phyloP scores from a whole-genome alignment of 2,797 vertebrate genomes.

The Caiman crocodilus region DNA sequence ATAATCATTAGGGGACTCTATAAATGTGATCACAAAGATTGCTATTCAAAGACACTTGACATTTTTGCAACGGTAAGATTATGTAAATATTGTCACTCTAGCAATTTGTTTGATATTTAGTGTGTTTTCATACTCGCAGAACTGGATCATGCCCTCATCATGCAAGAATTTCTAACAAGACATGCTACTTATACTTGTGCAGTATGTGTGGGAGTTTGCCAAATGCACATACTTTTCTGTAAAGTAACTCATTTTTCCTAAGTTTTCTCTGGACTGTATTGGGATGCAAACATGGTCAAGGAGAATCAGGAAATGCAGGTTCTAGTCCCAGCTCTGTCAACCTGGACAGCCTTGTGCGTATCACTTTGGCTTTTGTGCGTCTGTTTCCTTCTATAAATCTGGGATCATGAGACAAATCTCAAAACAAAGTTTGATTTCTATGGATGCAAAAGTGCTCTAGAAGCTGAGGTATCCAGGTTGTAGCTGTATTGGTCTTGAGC shows the following conservation, averaged over 20 bases:
- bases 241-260: neutral
- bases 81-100: slow-evolving; percentile 27
- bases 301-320: neutral
- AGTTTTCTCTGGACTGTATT: neutral
- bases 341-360: neutral
- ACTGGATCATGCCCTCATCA: neutral
- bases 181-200: neutral
- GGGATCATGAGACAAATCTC: neutral
- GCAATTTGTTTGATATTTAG: neutral
- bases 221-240: neutral
- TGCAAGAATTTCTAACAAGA: neutral
- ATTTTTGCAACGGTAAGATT: neutral
- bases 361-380: neutral
- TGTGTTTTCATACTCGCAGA: neutral
- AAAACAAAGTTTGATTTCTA: neutral
- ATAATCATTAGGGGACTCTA: neutral
- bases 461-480: neutral
- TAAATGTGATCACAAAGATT: neutral
- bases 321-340: neutral
- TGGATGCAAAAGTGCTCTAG: neutral
- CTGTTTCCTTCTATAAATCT: neutral
- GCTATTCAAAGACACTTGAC: neutral
- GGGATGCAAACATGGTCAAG: neutral
- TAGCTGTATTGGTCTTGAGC: too few relatives aligned
- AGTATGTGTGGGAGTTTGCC: neutral